A percentile compares a stretch with the other conserved stretches of the same genome.
These are phyloP conservation scores for Paracanthobrama guichenoti DNA, from an alignment of 2,113 vertebrate species.

Conservation along the genomic window DNA sequence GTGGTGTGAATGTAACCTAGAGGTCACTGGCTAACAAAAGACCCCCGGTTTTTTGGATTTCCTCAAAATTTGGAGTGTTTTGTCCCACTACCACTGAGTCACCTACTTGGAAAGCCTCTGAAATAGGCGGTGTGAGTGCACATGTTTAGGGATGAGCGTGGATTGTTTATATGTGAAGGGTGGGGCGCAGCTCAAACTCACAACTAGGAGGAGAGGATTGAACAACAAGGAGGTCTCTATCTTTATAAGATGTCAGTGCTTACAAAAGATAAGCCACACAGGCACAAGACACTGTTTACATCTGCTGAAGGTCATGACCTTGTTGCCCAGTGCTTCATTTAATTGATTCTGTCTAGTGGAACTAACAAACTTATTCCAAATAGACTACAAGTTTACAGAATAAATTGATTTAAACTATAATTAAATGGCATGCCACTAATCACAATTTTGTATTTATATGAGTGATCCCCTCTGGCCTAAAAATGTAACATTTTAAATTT, in stretches of 20 bases:
- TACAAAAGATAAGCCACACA: conserved; percentile 39
- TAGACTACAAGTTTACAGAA: neutral
- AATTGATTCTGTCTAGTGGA: neutral
- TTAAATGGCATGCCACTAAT: neutral
- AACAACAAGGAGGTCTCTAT: conserved; percentile 52
- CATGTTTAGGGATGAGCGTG: conserved; percentile 39
- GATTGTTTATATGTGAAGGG: conserved; percentile 57
- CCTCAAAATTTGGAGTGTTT: conserved; percentile 66
- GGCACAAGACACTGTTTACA: conserved; percentile 38
- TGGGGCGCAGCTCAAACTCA: conserved; percentile 49
- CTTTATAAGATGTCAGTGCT: conserved; percentile 26
- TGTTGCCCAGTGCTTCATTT: neutral
- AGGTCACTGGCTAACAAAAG: conserved; percentile 45
- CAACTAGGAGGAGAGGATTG: conserved; percentile 28
- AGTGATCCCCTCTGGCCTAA: neutral
- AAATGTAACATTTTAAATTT: too few species aligned
- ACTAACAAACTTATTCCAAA: neutral
- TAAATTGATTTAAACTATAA: neutral
- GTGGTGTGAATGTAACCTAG: conserved; percentile 40
- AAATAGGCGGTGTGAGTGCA: conserved; percentile 46
- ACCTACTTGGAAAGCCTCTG: conserved; percentile 51
- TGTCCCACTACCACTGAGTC: conserved; percentile 44
- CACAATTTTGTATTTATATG: neutral
- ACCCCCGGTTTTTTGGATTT: conserved; percentile 65
- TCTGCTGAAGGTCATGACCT: conserved; percentile 12